Base-by-base conservation (phyloP, 2,113 vertebrate species). In the Ictalurus punctatus region DNA sequence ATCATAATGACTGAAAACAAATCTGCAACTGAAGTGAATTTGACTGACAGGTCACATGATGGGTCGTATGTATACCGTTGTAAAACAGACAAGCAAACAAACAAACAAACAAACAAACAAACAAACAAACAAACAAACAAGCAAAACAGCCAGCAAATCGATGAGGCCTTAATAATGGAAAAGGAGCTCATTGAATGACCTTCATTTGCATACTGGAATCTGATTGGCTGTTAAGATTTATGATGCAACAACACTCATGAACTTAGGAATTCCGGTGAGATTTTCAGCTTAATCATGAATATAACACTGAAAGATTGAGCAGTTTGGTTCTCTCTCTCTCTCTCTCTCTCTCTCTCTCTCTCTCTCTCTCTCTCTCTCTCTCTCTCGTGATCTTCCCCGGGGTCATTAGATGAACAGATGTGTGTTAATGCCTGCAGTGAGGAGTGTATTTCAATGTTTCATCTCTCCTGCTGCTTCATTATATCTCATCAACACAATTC, bases 331-430 rank as follows among this genome's bases (percentile, higher is more conserved):
- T 67, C 65, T 69, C 2, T 69, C 27, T 69, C 13, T 71, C n/a
- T 71, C 1, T 34, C 14, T 44, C 17, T 40, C 10, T 74, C 17
- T 37, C 30, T 74, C 21, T 48, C 73, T 78, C 40, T 48, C 40
- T 48, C 14, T 48, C 1, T 52, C 74, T 52, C 44, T 27, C 74
- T 78, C 25, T 79, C 76, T 52, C 40, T 27, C 13, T 79, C 76
- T 54, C 76, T 54, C 6, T 0, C 0, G 2, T 48, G 73, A 76
- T 27, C 76, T 80, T 56, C 78, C 48, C 78, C 0, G 78, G 54
- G 78, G 78, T 80, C 48, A 80, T 56, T 54, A 54, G 48, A 80
- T n/a, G 78, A 80, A 80, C 78, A 80, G 78, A 80, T 80, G 78
- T 56, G 78, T 56, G 52, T 56, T 56, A 80, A 56, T n/a, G 48